Percentiles rank a stretch among this genome's conserved stretches.
These are phyloP conservation scores for Manacus vitellinus DNA, from an alignment of 2,113 vertebrate genomes.

Conservation along the genomic window DNA sequence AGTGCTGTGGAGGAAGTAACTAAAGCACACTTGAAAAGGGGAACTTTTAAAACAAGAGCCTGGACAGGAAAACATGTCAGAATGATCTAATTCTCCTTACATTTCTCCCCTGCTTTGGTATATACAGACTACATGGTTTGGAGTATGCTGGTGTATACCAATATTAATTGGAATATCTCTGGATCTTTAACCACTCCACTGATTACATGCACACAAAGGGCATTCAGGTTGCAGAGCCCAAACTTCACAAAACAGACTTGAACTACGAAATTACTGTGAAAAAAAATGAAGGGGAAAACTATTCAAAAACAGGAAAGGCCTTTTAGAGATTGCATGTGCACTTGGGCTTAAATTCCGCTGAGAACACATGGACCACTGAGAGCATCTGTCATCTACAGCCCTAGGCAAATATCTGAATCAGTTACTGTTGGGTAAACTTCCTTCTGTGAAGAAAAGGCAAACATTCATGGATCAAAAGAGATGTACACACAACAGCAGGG, in stretches of 20 bases:
- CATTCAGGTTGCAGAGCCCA: neutral
- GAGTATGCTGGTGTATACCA: neutral
- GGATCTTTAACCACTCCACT: neutral
- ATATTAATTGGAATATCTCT: neutral
- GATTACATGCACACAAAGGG: neutral
- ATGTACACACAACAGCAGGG: neutral
- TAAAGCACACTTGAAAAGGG: constrained; percentile 14
- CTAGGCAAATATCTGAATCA: constrained; percentile 23
- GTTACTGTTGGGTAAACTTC: neutral
- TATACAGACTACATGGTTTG: neutral
- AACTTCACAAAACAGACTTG: neutral
- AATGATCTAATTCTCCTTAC: neutral
- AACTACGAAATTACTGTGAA: neutral
- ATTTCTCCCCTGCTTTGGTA: neutral
- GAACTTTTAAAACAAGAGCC: constrained; percentile 21
- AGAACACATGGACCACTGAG: constrained; percentile 13
- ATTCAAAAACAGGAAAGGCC: neutral
- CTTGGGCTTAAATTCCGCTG: neutral
- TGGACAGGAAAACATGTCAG: constrained; percentile 11
- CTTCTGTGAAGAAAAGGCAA: neutral
- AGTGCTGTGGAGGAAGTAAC: constrained; percentile 9
- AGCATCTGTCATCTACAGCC: constrained; percentile 38
- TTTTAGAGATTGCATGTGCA: neutral
- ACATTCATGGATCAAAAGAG: neutral
- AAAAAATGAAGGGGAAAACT: neutral